Evolutionary conservation across 2,113 vertebrate genomes (phyloP).

Genomic region (Pteropus alecto): DNA sequence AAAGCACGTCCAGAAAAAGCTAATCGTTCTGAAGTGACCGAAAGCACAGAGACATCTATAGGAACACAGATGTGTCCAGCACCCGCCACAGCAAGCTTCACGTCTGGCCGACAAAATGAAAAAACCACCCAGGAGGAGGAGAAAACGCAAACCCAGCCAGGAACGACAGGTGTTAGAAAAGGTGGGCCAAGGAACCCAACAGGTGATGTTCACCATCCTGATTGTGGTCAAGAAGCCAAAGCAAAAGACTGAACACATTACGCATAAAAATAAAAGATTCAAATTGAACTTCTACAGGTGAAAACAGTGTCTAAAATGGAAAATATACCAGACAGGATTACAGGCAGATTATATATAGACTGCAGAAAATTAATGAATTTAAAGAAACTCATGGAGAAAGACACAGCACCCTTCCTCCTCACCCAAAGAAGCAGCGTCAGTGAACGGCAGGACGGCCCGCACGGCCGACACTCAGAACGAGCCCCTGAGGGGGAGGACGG

Average conservation of each 20-base stretch:
- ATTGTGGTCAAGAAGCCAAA: not conserved
- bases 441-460: not conserved
- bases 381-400: not conserved
- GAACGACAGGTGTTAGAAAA: not conserved
- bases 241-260: accelerated
- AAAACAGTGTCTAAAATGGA: not conserved
- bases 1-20: not conserved
- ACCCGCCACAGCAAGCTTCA: not conserved
- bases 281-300: not conserved
- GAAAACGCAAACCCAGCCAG: not conserved
- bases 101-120: too few relatives aligned
- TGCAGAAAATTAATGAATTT: not conserved
- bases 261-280: too few relatives aligned
- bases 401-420: accelerated
- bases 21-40: not conserved
- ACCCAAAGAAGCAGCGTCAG: not conserved
- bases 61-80: not conserved
- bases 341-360: not conserved
- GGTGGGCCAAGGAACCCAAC: not conserved
- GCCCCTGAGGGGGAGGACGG: too few relatives aligned
- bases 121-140: not conserved
- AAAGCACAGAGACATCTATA: not conserved
- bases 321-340: accelerated
- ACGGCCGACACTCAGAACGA: accelerated
- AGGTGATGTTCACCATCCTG: accelerated